Conservation (phyloP, 2,888 invertebrate species). For the Desoria tigrina region DNA sequence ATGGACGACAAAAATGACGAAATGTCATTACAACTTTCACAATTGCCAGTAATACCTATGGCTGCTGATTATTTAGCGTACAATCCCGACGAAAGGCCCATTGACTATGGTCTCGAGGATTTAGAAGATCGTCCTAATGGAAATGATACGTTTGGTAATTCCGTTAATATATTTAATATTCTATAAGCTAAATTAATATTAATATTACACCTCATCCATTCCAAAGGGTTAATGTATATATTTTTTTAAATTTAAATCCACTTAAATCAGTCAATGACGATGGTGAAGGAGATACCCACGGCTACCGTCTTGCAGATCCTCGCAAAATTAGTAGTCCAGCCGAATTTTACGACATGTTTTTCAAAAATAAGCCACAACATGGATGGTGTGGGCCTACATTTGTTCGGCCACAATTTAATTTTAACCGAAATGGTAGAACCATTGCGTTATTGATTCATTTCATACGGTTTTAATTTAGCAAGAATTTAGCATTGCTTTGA, state of each 20-base stretch:
- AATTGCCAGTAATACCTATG: constrained; percentile 8
- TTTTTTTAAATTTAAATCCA: background rate
- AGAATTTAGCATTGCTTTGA: too few species aligned
- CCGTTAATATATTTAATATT: too few species aligned
- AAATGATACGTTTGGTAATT: constrained; percentile 29
- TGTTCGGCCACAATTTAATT: constrained; percentile 27
- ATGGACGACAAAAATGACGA: too few species aligned
- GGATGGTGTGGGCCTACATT: constrained; percentile 51
- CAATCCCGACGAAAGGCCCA: constrained; percentile 42
- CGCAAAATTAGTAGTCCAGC: constrained; percentile 23
- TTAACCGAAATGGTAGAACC: background rate
- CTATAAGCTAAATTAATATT: background rate
- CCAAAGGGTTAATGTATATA: background rate
- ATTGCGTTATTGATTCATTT: too few species aligned
- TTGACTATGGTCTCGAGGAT: constrained; percentile 37
- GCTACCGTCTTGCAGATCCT: background rate
- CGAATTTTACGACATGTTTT: constrained; percentile 20
- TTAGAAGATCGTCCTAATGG: constrained; percentile 11
- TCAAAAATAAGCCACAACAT: constrained; percentile 27
- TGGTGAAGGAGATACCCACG: constrained; percentile 10
- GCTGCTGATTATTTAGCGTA: constrained; percentile 42
- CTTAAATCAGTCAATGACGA: constrained; percentile 11
- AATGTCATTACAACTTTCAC: background rate
- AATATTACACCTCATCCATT: background rate
- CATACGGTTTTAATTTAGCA: too few species aligned